These are phyloP conservation scores for Neogale vison DNA, from an alignment of 2,113 vertebrate species.

Conservation along the genomic window DNA sequence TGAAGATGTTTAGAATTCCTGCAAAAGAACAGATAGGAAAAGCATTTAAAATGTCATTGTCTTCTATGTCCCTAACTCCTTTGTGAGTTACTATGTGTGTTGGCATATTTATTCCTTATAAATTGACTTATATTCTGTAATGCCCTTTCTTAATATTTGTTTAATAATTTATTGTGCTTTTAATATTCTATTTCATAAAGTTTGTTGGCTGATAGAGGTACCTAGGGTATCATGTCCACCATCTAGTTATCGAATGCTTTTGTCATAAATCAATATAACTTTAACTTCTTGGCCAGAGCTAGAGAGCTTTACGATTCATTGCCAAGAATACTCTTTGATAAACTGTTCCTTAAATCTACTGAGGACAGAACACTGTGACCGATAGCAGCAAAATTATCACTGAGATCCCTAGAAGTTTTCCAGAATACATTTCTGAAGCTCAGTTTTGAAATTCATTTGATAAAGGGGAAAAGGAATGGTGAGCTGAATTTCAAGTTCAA, in stretches of 20 bases:
- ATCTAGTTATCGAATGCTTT: neutral
- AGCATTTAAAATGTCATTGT: neutral
- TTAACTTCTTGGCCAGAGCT: neutral
- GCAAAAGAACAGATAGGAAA: conserved; percentile 1
- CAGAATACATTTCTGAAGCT: neutral
- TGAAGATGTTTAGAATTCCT: conserved; percentile 39
- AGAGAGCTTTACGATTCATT: neutral
- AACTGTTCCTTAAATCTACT: neutral
- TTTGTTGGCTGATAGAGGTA: neutral
- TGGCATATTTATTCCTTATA: neutral
- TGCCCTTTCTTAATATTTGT: neutral
- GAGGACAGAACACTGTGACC: neutral
- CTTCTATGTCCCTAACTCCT: neutral
- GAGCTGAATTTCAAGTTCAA: neutral
- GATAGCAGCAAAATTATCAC: neutral
- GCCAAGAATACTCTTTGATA: neutral
- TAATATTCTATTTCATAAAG: conserved; percentile 49
- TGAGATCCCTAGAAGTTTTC: neutral
- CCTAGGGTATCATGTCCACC: neutral
- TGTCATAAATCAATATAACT: conserved; percentile 48
- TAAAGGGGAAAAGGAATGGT: neutral
- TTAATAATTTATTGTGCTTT: conserved; percentile 43
- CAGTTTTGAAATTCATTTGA: neutral
- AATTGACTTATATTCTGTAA: conserved; percentile 50
- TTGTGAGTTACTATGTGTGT: neutral